Conservation (phyloP, 2,797 vertebrate genomes). For the Cheirogaleus major region DNA sequence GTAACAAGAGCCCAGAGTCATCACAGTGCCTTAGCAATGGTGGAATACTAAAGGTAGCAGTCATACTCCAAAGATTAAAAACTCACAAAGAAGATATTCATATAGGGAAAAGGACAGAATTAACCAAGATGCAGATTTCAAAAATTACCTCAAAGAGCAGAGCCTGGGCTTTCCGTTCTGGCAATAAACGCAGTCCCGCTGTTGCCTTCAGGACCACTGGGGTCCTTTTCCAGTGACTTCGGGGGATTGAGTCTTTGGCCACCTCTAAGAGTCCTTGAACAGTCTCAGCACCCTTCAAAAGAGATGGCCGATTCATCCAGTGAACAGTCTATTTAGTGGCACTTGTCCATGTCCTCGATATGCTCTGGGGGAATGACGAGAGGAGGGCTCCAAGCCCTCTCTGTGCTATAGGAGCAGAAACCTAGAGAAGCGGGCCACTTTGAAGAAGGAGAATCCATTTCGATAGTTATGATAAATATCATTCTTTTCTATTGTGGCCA, state of each 20-base stretch:
- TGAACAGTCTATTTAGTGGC: not conserved
- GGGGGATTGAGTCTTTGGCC: slow-evolving; percentile 94
- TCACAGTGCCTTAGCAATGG: not conserved
- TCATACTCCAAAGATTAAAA: not conserved
- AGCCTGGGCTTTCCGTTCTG: slow-evolving; percentile 91
- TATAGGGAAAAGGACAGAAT: not conserved
- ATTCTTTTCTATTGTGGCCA: slow-evolving; percentile 14
- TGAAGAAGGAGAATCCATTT: slow-evolving; percentile 14
- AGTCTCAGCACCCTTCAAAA: slow-evolving; percentile 92
- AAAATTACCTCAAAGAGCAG: slow-evolving; percentile 92
- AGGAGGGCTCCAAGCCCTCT: not conserved
- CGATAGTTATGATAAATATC: not conserved
- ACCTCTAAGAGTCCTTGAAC: slow-evolving; percentile 92
- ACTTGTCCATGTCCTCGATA: not conserved
- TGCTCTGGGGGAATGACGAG: not conserved
- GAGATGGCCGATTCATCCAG: not conserved
- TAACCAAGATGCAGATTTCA: not conserved
- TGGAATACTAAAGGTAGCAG: not conserved
- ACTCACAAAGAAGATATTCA: not conserved
- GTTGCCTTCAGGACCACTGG: slow-evolving; percentile 98
- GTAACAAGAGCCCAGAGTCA: not conserved
- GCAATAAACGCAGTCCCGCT: slow-evolving; percentile 94
- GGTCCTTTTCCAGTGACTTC: slow-evolving; percentile 93
- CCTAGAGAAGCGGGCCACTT: not conserved
- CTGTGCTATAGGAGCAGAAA: not conserved